Percentiles rank a stretch among this genome's conserved stretches.
Evolutionary conservation across 1,140 invertebrate species (phyloP).

Genomic region (Bombyx mandarina): DNA sequence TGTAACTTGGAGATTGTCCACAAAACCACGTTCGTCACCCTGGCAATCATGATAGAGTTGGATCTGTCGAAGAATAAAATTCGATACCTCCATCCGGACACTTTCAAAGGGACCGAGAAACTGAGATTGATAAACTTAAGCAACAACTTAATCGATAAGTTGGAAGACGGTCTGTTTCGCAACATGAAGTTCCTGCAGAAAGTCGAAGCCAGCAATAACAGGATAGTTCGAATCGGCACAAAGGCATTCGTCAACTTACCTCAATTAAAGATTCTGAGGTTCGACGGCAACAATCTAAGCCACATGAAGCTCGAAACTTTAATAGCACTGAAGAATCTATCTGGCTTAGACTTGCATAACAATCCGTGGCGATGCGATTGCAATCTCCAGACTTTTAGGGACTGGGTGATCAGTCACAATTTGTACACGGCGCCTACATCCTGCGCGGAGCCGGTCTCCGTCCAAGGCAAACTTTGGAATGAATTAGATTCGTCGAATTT

Average conservation of each 20-base stretch:
- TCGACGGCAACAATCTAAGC: conserved; percentile 82
- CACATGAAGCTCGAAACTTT: conserved; percentile 76
- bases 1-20: conserved; percentile 80
- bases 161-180: conserved; percentile 82
- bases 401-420: conserved; percentile 80
- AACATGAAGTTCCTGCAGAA: conserved; percentile 82
- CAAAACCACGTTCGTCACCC: conserved; percentile 79
- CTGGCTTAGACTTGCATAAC: conserved; percentile 81
- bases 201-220: conserved; percentile 84
- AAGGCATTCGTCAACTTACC: conserved; percentile 80
- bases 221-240: conserved; percentile 76
- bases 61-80: conserved; percentile 87
- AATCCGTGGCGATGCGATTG: conserved; percentile 95
- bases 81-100: conserved; percentile 76
- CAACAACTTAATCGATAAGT: conserved; percentile 79
- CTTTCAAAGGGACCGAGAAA: conserved; percentile 79
- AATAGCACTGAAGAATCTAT: conserved; percentile 75
- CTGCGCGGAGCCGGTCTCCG: conserved; percentile 77
- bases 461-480: conserved; percentile 80
- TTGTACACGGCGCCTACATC: conserved; percentile 80
- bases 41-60: conserved; percentile 87
- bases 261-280: conserved; percentile 76
- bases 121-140: conserved; percentile 80
- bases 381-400: conserved; percentile 82
- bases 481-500: conserved; percentile 82